These are phyloP conservation scores for Leucophenga varia DNA, from an alignment of 1,140 invertebrate species.

Conservation along the genomic window DNA sequence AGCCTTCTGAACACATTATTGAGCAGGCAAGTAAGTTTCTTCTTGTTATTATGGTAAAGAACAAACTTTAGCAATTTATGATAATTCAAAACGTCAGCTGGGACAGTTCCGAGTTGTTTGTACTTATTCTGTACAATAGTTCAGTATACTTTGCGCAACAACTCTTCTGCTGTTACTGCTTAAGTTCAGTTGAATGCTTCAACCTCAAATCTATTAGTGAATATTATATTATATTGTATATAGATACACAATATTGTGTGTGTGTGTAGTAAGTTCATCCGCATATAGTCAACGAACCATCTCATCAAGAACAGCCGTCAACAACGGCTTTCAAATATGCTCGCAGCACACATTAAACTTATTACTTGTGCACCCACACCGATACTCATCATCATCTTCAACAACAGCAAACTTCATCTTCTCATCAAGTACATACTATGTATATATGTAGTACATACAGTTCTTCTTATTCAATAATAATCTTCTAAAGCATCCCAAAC, in stretches of 20 bases:
- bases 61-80: slow-evolving; percentile 54
- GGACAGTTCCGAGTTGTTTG: slow-evolving; percentile 34
- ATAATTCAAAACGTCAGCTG: slow-evolving; percentile 54
- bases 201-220: too few species aligned
- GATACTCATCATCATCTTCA: too few species aligned
- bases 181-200: too few species aligned
- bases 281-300: slow-evolving; percentile 30
- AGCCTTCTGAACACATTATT: too few species aligned
- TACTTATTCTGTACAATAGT: not conserved
- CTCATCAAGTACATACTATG: not conserved
- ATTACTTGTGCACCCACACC: slow-evolving; percentile 27
- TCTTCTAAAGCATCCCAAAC: too few species aligned
- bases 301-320: slow-evolving; percentile 47
- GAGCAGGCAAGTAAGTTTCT: slow-evolving; percentile 17
- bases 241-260: too few species aligned
- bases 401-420: not conserved
- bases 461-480: too few species aligned
- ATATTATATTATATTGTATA: too few species aligned
- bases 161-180: not conserved
- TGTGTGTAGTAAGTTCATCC: too few species aligned
- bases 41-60: slow-evolving; percentile 45
- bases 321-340: slow-evolving; percentile 52
- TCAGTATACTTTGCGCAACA: not conserved
- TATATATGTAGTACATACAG: too few species aligned
- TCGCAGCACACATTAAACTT: slow-evolving; percentile 51